These are phyloP conservation scores for Gastrophryne carolinensis DNA, from an alignment of 2,797 vertebrate species.

Conservation along the genomic window DNA sequence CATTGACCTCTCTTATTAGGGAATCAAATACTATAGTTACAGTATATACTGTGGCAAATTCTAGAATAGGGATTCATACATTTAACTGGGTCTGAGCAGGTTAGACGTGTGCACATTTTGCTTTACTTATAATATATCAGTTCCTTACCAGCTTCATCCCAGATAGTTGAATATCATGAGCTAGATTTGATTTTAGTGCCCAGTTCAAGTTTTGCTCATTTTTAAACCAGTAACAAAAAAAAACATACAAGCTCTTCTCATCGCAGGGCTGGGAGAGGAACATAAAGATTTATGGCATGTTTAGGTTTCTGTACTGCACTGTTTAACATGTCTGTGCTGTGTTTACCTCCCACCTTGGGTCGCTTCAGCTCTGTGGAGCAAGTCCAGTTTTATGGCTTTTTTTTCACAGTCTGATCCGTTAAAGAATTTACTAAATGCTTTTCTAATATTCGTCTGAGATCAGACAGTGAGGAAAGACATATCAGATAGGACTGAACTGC, in stretches of 20 bases:
- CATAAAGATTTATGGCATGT: conserved; percentile 10
- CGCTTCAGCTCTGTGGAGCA: neutral
- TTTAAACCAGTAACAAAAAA: neutral
- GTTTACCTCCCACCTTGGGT: conserved; percentile 14
- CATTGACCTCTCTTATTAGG: no score
- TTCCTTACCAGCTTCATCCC: no score
- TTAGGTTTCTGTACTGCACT: neutral
- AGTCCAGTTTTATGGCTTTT: neutral
- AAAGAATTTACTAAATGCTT: neutral
- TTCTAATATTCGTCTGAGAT: neutral
- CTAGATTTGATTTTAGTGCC: no score
- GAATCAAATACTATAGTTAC: no score
- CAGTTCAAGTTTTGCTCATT: no score
- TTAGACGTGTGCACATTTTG: no score
- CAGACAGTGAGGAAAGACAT: neutral
- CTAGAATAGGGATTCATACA: no score
- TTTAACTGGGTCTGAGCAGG: no score
- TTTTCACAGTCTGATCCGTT: neutral
- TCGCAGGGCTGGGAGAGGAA: neutral
- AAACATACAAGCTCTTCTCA: neutral
- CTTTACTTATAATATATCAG: no score
- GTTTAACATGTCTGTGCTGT: conserved; percentile 7
- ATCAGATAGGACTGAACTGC: neutral
- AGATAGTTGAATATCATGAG: no score
- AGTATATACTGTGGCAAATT: no score